Base-by-base conservation (phyloP, 2,113 vertebrate species). In the Corydoras maculifer region DNA sequence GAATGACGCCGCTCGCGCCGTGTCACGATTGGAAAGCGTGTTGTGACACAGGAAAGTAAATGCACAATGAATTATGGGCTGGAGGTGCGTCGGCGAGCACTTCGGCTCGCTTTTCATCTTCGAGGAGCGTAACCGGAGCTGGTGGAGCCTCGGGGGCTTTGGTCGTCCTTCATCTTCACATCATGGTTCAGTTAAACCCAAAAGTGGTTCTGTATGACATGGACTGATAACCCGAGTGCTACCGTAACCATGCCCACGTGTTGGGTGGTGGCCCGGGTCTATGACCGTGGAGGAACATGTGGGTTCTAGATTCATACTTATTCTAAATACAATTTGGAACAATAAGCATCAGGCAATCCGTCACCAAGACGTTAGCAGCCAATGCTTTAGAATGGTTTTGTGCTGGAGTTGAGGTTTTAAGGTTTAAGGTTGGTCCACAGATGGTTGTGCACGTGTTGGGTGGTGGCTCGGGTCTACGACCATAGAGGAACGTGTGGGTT, bases 31-130 rank as follows among this genome's bases (percentile, higher is more conserved):
- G 58, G 63, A 72, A 73, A 77, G 50, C 10, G 3, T 69, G 70
- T 81, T 79, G 57, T 79, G 79, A 82, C 75, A 62, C 9, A 3
- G 65, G n/a, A 64, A 68, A 71, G 32, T 61, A 68, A 65, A 62
- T 63, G 63, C 68, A 57, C 32, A 49, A 74, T 69, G 62, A 80
- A 58, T 75, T 63, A 80, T 73, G 62, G 62, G 53, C 59, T 58
- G 25, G 58, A 62, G 54, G 62, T 15, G 43, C 54, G 7, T 58
- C 72, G 35, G 48, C 48, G 60, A 60, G 30, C 30, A 72, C 69
- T 64, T 66, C 25, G 51, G 12, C 31, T 51, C 64, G 70, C 63
- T 54, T 69, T 67, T 77, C 57, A 69, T 66, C 65, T 80, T 75
- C 63, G 53, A 69, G 62, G 49, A 55, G 43, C 68, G 78, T 75